Percentiles rank a stretch among this genome's conserved stretches.
Evolutionary conservation across 2,113 vertebrate genomes (phyloP).

Genomic region (Nerophis lumbriciformis): DNA sequence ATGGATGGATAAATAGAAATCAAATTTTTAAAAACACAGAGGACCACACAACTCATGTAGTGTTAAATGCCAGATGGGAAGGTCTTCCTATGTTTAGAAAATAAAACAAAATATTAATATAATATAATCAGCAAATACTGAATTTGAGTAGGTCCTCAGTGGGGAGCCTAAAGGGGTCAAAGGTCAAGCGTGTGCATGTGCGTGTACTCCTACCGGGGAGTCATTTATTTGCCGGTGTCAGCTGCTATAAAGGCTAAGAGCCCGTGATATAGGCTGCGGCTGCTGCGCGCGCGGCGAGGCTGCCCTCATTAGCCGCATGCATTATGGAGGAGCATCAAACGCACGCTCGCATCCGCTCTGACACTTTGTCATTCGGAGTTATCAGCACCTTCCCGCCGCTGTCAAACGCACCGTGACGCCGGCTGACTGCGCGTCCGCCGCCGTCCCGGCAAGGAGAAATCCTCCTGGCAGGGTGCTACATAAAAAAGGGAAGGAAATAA

Average conservation of each 20-base stretch:
- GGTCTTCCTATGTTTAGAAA: too few species aligned
- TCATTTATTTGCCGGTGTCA: slow-evolving; percentile 32
- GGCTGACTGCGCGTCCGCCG: slow-evolving; percentile 7
- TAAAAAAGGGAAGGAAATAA: not conserved
- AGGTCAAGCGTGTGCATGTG: slow-evolving; percentile 4
- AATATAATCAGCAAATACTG: too few species aligned
- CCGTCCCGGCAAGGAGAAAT: not conserved
- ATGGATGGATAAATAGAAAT: too few species aligned
- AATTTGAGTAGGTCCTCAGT: too few species aligned
- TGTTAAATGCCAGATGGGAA: too few species aligned
- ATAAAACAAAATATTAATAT: too few species aligned
- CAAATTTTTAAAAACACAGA: too few species aligned
- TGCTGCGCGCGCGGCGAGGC: not conserved
- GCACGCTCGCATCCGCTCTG: slow-evolving; percentile 22
- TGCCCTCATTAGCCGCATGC: slow-evolving; percentile 52
- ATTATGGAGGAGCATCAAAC: slow-evolving; percentile 46
- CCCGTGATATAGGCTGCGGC: slow-evolving; percentile 25
- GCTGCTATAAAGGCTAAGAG: slow-evolving; percentile 43
- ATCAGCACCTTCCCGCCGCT: slow-evolving; percentile 18
- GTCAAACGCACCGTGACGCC: slow-evolving; percentile 20
- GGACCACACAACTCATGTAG: too few species aligned
- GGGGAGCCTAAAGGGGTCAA: not conserved
- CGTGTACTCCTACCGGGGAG: not conserved
- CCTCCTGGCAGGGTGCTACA: not conserved
- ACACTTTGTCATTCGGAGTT: slow-evolving; percentile 51